These are phyloP conservation scores for Otus sunia DNA, from an alignment of 2,113 vertebrate species.

Conservation along the genomic window DNA sequence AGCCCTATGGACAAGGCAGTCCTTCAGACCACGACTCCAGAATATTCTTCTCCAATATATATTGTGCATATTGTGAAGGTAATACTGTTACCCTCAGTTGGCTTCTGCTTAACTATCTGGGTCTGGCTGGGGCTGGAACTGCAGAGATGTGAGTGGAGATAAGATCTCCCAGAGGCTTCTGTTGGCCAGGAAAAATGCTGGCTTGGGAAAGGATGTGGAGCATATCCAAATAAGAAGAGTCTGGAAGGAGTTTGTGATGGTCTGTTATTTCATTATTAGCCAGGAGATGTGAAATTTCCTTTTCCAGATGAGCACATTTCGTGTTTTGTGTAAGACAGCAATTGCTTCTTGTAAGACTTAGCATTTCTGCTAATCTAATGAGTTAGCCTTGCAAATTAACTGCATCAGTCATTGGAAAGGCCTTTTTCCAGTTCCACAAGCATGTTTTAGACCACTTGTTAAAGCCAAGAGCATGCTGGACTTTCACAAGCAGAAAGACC, in stretches of 20 bases:
- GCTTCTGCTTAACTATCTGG: neutral
- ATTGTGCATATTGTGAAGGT: neutral
- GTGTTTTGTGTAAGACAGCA: neutral
- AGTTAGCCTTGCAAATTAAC: neutral
- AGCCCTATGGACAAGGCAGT: neutral
- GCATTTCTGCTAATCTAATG: neutral
- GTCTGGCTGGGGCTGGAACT: neutral
- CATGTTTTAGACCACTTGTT: neutral
- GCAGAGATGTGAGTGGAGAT: neutral
- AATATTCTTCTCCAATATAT: neutral
- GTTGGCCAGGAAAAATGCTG: neutral
- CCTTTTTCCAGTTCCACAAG: neutral
- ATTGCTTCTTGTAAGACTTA: neutral
- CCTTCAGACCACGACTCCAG: neutral
- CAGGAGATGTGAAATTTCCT: neutral
- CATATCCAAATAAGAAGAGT: neutral
- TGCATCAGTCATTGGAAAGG: neutral
- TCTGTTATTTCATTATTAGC: neutral
- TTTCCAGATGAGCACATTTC: neutral
- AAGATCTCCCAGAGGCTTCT: neutral
- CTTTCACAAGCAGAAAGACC: slow-evolving; percentile 22
- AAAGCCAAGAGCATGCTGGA: neutral
- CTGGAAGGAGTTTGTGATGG: neutral
- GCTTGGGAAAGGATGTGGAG: neutral
- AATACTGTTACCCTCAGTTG: neutral